A percentile compares a stretch with the other conserved stretches of the same genome.
These are phyloP conservation scores for Micrastur ruficollis DNA, from an alignment of 2,797 vertebrate species.

Conservation along the genomic window DNA sequence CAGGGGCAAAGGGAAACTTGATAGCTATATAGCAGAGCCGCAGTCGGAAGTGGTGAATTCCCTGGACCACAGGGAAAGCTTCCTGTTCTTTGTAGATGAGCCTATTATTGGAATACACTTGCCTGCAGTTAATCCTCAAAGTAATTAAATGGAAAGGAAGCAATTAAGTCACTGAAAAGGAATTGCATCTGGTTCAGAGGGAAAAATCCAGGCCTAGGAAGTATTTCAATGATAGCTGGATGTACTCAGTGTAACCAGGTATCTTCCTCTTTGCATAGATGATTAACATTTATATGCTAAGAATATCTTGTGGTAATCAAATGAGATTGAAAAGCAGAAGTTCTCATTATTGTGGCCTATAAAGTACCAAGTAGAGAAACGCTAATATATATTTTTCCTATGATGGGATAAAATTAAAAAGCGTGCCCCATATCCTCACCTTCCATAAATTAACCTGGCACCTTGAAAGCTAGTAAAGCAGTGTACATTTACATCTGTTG, in stretches of 20 bases:
- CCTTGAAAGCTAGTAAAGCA: not conserved
- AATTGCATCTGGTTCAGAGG: conserved; percentile 63
- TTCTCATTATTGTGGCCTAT: not conserved
- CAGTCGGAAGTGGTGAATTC: conserved; percentile 72
- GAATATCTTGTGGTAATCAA: conserved; percentile 10
- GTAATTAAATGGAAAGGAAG: conserved; percentile 80
- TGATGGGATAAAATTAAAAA: not conserved
- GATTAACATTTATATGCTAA: conserved; percentile 8
- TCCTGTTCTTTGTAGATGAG: conserved; percentile 78
- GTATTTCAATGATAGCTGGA: conserved; percentile 33
- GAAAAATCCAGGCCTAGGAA: conserved; percentile 53
- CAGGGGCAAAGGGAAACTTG: conserved; percentile 70
- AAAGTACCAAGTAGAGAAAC: not conserved
- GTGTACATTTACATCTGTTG: not conserved
- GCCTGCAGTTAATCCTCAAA: conserved; percentile 77
- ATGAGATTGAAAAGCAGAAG: conserved; percentile 15
- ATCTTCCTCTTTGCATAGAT: conserved; percentile 48
- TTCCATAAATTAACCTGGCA: not conserved
- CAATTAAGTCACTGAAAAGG: conserved; percentile 73
- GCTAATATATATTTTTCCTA: not conserved
- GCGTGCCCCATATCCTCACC: not conserved
- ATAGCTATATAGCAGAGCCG: conserved; percentile 56
- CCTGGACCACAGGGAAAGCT: conserved; percentile 62
- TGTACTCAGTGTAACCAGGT: conserved; percentile 11
- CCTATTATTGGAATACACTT: conserved; percentile 80